phyloP scores from a whole-genome alignment of 2,113 vertebrate species.

The Sinocyclocheilus maitianheensis region DNA sequence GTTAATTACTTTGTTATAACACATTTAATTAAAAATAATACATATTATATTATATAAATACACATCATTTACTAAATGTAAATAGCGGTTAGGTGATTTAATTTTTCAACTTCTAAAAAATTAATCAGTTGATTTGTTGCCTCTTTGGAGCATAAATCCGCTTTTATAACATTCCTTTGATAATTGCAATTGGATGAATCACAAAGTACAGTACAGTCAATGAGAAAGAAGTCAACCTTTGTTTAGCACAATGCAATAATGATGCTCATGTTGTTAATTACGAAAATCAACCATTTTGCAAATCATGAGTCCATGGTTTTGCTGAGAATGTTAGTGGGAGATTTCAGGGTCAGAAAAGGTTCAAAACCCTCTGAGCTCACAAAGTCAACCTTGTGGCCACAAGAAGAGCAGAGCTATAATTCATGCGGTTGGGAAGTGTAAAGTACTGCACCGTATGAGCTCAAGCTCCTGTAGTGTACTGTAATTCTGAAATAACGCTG shows the following conservation, averaged over 20 bases:
- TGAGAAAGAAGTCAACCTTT: background rate
- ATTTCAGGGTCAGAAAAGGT: background rate
- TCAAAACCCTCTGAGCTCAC: background rate
- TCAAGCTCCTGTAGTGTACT: background rate
- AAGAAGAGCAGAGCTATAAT: background rate
- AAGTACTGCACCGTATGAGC: background rate
- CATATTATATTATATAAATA: too few relatives aligned
- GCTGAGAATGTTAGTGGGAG: background rate
- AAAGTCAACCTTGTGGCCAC: background rate
- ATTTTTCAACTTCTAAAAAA: too few relatives aligned
- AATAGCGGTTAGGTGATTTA: too few relatives aligned
- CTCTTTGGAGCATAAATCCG: background rate
- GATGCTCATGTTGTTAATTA: background rate
- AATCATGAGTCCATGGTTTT: background rate
- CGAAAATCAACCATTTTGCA: background rate
- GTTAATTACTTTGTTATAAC: too few relatives aligned
- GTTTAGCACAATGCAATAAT: background rate
- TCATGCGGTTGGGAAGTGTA: background rate
- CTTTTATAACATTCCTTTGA: background rate
- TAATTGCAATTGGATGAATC: background rate
- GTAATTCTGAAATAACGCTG: slow-evolving; percentile 8
- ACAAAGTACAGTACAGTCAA: background rate
- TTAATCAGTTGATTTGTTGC: background rate
- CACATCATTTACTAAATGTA: too few relatives aligned
- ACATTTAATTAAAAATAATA: too few relatives aligned